A percentile compares a stretch with the other conserved stretches of the same genome.
Conservation (phyloP, 2,797 vertebrate species). For the Pogoniulus pusillus region DNA sequence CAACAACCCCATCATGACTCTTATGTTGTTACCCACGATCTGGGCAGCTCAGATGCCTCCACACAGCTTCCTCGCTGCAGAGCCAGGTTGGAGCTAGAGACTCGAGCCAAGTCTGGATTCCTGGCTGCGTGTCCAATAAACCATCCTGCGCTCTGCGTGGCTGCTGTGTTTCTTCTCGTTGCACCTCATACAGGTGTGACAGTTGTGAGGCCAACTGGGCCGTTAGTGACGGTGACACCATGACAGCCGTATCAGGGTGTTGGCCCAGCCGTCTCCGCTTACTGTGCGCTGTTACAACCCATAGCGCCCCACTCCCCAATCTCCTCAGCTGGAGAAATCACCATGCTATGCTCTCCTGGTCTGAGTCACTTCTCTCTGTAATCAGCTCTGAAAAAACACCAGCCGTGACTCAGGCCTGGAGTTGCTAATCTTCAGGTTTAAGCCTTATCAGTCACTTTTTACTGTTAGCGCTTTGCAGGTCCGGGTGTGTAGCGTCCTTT, state of each 20-base stretch:
- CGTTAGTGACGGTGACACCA: rapidly evolving
- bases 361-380: neutral
- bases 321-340: neutral
- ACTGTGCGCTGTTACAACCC: neutral
- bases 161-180: neutral
- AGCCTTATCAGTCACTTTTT: slow-evolving; percentile 8
- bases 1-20: neutral
- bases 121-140: neutral
- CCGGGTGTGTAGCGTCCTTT: neutral
- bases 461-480: neutral
- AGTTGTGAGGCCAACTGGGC: neutral
- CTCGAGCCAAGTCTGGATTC: neutral
- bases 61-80: neutral
- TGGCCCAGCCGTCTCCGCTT: neutral
- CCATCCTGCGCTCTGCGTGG: neutral
- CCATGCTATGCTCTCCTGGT: neutral
- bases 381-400: neutral
- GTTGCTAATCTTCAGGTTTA: slow-evolving; percentile 1
- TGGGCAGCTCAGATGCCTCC: neutral
- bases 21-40: rapidly evolving
- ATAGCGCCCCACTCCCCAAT: neutral
- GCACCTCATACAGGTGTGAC: neutral
- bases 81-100: neutral
- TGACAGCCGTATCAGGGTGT: neutral
- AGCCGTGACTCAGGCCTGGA: slow-evolving; percentile 27